These are phyloP conservation scores for Lasioglossum pauxillum DNA, from an alignment of 2,888 invertebrate genomes.

Conservation along the genomic window DNA sequence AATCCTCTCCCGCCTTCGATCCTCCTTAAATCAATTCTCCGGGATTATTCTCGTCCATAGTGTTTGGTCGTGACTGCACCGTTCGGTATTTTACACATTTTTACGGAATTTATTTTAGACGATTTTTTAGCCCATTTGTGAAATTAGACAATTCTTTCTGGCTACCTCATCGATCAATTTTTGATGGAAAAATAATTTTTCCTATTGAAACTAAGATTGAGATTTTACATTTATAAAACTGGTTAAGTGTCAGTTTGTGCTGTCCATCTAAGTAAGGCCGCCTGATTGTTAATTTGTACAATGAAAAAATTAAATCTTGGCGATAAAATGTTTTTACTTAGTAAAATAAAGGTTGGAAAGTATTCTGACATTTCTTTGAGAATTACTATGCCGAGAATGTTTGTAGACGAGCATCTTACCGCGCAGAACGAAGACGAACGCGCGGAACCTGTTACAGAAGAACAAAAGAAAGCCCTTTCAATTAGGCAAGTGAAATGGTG, in stretches of 20 bases:
- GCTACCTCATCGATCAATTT: not conserved
- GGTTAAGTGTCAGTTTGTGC: not conserved
- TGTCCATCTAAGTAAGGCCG: no score
- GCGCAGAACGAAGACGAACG: not conserved
- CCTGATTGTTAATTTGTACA: no score
- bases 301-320: no score
- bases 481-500: not conserved
- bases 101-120: not conserved
- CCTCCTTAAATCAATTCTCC: slow-evolving; percentile 1
- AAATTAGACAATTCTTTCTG: not conserved
- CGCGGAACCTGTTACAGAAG: not conserved
- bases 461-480: not conserved
- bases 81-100: not conserved
- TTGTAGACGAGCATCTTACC: not conserved
- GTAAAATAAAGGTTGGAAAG: no score
- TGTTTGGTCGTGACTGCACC: not conserved
- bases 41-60: slow-evolving; percentile 2
- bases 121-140: not conserved
- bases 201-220: not conserved
- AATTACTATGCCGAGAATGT: not conserved
- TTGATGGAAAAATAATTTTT: not conserved
- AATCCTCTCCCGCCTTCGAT: not conserved
- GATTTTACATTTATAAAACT: not conserved
- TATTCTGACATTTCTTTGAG: no score
- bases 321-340: no score